A percentile compares a stretch with the other conserved stretches of the same genome.
These are phyloP conservation scores for Raja brachyura DNA, from an alignment of 2,113 vertebrate species.

Conservation along the genomic window DNA sequence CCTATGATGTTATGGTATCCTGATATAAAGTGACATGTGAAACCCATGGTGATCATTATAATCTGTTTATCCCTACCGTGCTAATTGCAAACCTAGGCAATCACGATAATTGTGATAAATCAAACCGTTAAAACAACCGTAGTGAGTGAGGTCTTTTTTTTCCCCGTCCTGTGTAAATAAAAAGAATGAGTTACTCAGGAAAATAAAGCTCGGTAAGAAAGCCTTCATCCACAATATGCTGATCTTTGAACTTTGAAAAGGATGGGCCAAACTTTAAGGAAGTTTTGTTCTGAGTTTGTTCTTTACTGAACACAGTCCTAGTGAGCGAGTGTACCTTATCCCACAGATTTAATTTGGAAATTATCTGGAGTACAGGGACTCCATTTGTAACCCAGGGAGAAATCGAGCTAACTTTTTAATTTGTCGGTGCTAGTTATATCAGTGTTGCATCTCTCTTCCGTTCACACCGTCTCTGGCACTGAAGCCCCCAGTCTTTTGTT, in stretches of 20 bases:
- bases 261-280: neutral
- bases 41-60: constrained; percentile 38
- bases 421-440: constrained; percentile 25
- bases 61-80: constrained; percentile 37
- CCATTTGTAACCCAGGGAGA: neutral
- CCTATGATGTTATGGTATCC: constrained; percentile 30
- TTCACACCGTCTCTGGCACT: neutral
- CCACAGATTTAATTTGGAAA: neutral
- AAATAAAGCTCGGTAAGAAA: neutral
- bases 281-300: neutral
- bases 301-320: neutral
- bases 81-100: constrained; percentile 30
- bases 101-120: constrained; percentile 38
- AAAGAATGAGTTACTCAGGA: neutral
- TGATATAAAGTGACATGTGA: constrained; percentile 36
- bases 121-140: constrained; percentile 10
- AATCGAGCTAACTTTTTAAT: constrained; percentile 22
- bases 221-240: neutral
- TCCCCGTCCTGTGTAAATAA: neutral
- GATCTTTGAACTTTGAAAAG: neutral
- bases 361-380: neutral
- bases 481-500: constrained; percentile 32
- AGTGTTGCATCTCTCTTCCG: neutral
- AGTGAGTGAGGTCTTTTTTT: neutral
- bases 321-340: neutral